Evolutionary conservation across 2,113 vertebrate species (phyloP), one percentile per base, ranked within the genome.

Genomic region (Laticauda laticaudata): DNA sequence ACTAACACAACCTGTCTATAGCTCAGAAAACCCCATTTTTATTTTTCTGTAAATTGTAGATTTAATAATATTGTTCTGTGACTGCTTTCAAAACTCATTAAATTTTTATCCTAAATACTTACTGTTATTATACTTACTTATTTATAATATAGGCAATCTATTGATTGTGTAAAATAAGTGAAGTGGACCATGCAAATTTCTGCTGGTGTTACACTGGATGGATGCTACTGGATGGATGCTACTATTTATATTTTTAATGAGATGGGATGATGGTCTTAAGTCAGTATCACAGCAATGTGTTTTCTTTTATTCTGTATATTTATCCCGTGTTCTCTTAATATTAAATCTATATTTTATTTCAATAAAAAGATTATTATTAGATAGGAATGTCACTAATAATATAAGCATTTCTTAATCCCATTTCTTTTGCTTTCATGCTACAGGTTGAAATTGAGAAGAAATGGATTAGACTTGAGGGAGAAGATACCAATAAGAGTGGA

Each of bases 361-460:
- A 81, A 43, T 39, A 81, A 81, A 39, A 81, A 81, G 45, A 45
- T 5, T 5, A 45, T 0, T 39, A 39, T 81, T 81, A 81, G 34
- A 81, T 81, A 81, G 26, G 59, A 81, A 26, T 45, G 45, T 26
- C 10, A 75, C 21, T 87, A 48, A 61, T 57, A 75, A 45, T 69
- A 24, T 91, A 43, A 1, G 7, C 87, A 43, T 5, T 94, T 55
- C 34, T 18, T 92, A 89, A 93, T 34, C 94, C 3, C 23, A 53
- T 4, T 64, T 94, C 92, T 53, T n/a, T 94, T 97, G 39, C 90
- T 96, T 97, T 95, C 89, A 92, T 4, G 24, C 85, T 91, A 89
- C 93, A 99, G 99, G 98, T 99, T 97, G 98, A 99, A 97, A 99
- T 99, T 96, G 99, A 99, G 96, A 99, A 98, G 97, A 99, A 99